Evolutionary conservation across 2,797 vertebrate genomes (phyloP), one percentile per base, ranked within the genome.

Genomic region (Poeciliopsis presidionis): DNA sequence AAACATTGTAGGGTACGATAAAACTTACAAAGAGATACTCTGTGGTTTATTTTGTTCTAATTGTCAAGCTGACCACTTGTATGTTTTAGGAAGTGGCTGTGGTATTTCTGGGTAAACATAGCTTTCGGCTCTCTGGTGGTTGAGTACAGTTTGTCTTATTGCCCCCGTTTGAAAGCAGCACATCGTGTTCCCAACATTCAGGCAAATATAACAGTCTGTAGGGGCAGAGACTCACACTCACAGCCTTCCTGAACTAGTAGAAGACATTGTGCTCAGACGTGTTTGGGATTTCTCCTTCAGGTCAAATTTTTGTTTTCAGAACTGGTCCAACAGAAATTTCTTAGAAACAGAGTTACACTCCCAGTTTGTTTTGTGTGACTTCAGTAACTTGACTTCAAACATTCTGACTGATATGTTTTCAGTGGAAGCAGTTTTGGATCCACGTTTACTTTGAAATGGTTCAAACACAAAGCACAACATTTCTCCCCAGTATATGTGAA

Each of bases 321-420:
- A 84, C 81, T 36, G 55, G 82, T 89, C 85, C 83, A 74, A 2
- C 51, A 73, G 49, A 65, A 65, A 7, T 74, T 20, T 30, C 20
- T 9, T 81, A 28, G 49, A 22, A 69, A 41, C 4, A 36, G 18
- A 6, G 39, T 53, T 30, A 7, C 22, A 25, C 51, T 18, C 4
- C 18, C 45, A 49, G 11, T 61, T 63, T n/a, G 70, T 61, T 25
- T 7, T 73, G 43, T 67, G 14, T 39, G 25, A 18, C 25, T n/a
- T 13, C 30, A 49, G 3, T 46, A 33, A 41, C 39, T 53, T 33
- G 30, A 30, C 67, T 78, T 47, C 39, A 33, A 57, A 41, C 16
- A 47, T 22, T 36, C 8, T 8, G 30, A 39, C 53, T 25, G 1
- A 43, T 45, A 43, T 72, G 33, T 5, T 47, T 69, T 49, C 61